These are phyloP conservation scores for Pyrocephalus nanus DNA, from an alignment of 2,797 vertebrate species.

Conservation along the genomic window DNA sequence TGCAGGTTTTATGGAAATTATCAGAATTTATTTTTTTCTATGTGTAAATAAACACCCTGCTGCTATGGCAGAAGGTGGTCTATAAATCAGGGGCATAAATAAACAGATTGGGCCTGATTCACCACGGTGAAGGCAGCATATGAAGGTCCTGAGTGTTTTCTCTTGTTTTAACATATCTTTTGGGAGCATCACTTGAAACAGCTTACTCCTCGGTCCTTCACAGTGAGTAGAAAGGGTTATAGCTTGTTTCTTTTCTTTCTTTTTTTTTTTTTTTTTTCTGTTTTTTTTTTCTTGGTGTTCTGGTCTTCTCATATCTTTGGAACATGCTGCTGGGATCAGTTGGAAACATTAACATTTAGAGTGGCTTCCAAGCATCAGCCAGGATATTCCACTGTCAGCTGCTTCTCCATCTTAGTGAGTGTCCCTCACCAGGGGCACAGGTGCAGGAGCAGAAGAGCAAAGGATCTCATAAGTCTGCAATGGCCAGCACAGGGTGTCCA, in stretches of 20 bases:
- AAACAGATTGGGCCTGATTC: neutral
- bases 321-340: neutral
- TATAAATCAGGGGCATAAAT: constrained; percentile 44
- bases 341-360: neutral
- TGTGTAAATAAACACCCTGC: constrained; percentile 30
- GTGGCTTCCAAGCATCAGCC: neutral
- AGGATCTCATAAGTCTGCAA: neutral
- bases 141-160: neutral
- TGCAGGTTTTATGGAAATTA: constrained; percentile 29
- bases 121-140: neutral
- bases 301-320: neutral
- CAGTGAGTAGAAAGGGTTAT: neutral
- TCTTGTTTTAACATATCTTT: neutral
- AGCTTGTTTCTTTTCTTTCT: neutral
- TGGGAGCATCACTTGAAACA: neutral
- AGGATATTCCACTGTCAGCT: neutral
- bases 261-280: neutral
- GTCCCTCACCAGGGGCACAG: neutral
- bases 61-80: neutral
- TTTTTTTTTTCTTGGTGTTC: neutral
- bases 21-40: constrained; percentile 42
- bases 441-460: neutral
- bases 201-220: neutral
- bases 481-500: neutral
- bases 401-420: neutral